These are phyloP conservation scores for Trissonchulus sp. DNA, from an alignment of 2,888 invertebrate species.

Conservation along the genomic window DNA sequence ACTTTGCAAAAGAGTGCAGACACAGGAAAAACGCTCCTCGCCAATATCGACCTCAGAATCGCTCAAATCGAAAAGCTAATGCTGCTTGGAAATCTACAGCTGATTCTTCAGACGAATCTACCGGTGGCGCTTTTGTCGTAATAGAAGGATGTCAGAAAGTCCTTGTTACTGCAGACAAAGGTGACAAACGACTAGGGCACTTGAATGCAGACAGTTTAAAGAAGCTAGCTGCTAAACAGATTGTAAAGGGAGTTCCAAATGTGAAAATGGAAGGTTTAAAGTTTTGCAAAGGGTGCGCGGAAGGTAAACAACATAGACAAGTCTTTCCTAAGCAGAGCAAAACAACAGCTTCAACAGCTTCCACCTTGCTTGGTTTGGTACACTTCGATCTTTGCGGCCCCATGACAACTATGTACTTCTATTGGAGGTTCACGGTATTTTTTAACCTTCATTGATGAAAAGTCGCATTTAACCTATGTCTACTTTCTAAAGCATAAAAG, in stretches of 20 bases:
- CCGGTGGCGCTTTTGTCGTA: not conserved
- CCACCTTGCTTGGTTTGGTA: not conserved
- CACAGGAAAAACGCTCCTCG: not conserved
- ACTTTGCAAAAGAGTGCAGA: not conserved
- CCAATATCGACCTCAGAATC: not conserved
- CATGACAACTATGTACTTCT: not conserved
- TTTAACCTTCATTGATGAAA: not conserved
- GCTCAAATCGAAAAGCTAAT: not conserved
- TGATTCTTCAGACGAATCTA: not conserved
- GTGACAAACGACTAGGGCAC: not conserved
- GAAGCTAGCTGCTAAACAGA: not conserved
- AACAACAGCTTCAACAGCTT: too few relatives aligned
- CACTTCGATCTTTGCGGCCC: not conserved
- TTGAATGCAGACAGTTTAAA: not conserved
- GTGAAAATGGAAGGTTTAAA: not conserved
- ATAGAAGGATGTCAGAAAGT: not conserved
- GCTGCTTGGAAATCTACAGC: not conserved
- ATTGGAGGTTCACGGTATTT: not conserved
- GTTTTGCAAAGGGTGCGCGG: not conserved
- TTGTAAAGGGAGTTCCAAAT: not conserved
- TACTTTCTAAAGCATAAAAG: not conserved
- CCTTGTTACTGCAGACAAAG: not conserved
- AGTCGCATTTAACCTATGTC: not conserved
- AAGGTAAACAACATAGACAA: not conserved
- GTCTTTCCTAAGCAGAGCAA: not conserved